Evolutionary conservation across 2,888 invertebrate species (phyloP).

Genomic region (Mylabris sibirica): DNA sequence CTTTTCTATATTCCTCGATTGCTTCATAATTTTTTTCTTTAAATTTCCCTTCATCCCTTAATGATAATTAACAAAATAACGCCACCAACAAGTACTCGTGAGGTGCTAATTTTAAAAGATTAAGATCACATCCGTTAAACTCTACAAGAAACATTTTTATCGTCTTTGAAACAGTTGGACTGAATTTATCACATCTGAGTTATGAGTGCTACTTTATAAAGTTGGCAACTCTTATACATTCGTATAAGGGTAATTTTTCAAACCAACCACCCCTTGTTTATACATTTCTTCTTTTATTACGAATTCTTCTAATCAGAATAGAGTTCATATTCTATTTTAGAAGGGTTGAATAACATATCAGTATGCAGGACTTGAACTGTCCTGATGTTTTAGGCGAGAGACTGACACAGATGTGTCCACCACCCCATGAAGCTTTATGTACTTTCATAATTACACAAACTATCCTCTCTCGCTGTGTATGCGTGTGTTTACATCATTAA

Average conservation of each 20-base stretch:
- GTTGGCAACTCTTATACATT: neutral
- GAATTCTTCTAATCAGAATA: neutral
- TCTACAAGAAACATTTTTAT: neutral
- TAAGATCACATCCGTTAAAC: no score
- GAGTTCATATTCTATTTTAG: neutral
- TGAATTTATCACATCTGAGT: neutral
- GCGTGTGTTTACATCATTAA: neutral
- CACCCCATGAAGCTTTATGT: neutral
- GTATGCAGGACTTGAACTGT: neutral
- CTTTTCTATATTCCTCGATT: no score
- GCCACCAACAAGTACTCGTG: no score
- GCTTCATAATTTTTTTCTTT: no score
- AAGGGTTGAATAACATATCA: neutral
- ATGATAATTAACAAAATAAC: no score
- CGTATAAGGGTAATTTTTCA: constrained; percentile 4
- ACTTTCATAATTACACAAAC: neutral
- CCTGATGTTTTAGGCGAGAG: constrained; percentile 1
- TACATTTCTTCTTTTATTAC: neutral
- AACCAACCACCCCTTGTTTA: neutral
- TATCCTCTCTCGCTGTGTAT: neutral
- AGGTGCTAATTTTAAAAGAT: no score
- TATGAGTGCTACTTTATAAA: neutral
- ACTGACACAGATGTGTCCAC: neutral
- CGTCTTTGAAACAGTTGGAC: neutral
- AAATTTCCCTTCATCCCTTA: no score